Evolutionary conservation across 2,888 invertebrate genomes (phyloP).

Genomic region (Spatulosminthurus flaviceps): DNA sequence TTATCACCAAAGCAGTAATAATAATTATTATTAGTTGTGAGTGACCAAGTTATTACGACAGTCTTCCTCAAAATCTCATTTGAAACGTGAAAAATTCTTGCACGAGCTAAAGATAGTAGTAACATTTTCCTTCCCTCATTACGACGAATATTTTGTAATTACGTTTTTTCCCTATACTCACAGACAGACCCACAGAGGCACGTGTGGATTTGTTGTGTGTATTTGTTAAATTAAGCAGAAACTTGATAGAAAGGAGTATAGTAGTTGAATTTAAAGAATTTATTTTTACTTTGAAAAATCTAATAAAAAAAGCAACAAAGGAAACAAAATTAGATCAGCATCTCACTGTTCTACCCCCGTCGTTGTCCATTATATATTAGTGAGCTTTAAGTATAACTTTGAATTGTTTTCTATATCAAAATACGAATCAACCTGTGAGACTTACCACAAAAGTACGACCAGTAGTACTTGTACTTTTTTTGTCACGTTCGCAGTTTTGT

Average conservation of each 20-base stretch:
- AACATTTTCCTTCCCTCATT: neutral
- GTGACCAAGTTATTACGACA: conserved; percentile 2
- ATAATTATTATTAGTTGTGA: neutral
- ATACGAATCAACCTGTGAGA: too few relatives aligned
- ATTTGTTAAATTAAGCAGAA: conserved; percentile 13
- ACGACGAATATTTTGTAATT: conserved; percentile 3
- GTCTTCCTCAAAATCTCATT: neutral
- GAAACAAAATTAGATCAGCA: neutral
- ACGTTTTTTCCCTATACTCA: neutral
- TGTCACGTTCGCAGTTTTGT: too few relatives aligned
- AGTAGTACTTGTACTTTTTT: too few relatives aligned
- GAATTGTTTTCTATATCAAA: too few relatives aligned
- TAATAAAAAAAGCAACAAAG: neutral
- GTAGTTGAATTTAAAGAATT: neutral
- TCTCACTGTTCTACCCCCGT: neutral
- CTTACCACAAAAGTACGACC: too few relatives aligned
- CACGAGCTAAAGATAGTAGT: neutral
- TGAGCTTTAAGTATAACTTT: too few relatives aligned
- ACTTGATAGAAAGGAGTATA: neutral
- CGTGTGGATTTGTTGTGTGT: too few relatives aligned
- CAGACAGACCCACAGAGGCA: neutral
- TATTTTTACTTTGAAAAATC: neutral
- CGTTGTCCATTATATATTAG: neutral
- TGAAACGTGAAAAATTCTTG: neutral
- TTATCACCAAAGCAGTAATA: neutral